Conservation (phyloP, 2,797 vertebrate genomes). For the Xerus rutilus region DNA sequence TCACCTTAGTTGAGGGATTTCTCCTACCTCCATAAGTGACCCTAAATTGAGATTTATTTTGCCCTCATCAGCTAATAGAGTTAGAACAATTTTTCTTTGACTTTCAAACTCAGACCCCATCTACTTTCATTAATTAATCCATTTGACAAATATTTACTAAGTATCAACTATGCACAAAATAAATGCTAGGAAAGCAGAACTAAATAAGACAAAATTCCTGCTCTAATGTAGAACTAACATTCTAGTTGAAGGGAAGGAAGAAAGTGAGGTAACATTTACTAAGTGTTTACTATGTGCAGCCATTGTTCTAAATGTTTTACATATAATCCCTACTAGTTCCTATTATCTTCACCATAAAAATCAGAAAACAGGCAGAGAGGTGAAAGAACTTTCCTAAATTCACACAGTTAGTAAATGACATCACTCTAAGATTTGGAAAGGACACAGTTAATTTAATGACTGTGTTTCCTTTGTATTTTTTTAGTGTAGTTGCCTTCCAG, state of each 20-base stretch:
- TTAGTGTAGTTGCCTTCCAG: constrained; percentile 17
- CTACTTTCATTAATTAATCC: constrained; percentile 24
- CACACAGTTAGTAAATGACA: background rate
- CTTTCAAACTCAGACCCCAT: constrained; percentile 38
- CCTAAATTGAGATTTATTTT: background rate
- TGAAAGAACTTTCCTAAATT: background rate
- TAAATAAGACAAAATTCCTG: background rate
- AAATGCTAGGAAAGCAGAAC: background rate
- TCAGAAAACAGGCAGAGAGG: background rate
- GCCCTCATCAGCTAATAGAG: background rate
- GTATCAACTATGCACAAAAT: background rate
- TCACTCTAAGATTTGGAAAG: background rate
- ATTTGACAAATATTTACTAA: constrained; percentile 40
- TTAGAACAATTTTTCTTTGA: constrained; percentile 7
- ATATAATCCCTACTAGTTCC: background rate
- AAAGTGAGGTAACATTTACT: background rate
- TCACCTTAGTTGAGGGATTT: constrained; percentile 20
- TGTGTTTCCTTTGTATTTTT: constrained; percentile 10
- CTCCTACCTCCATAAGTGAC: background rate
- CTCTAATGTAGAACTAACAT: background rate
- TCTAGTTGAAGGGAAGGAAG: background rate
- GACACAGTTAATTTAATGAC: background rate
- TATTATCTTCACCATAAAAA: background rate
- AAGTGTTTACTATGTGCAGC: background rate
- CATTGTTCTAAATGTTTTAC: background rate